Conservation (phyloP, 2,797 vertebrate species). For the Pterois miles region DNA sequence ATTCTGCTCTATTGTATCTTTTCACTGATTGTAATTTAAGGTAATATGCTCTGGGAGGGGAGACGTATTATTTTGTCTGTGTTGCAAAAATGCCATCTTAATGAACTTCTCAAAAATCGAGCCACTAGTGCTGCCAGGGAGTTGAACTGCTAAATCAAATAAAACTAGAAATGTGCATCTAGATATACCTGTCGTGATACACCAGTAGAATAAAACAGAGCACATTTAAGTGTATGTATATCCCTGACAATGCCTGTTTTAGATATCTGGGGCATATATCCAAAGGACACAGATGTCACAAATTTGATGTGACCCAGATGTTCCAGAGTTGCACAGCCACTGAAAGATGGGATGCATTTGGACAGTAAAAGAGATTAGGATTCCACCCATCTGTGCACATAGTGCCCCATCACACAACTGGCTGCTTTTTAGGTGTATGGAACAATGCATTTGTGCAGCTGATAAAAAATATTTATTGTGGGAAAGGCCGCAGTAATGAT, state of each 20-base stretch:
- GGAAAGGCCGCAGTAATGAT: neutral
- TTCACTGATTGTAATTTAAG: constrained; percentile 46
- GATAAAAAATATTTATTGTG: constrained; percentile 39
- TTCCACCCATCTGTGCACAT: constrained; percentile 69
- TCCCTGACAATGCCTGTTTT: constrained; percentile 25
- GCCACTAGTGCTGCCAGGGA: neutral
- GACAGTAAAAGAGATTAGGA: constrained; percentile 62
- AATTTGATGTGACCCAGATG: constrained; percentile 71
- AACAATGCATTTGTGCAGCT: constrained; percentile 45
- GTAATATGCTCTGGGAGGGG: constrained; percentile 45
- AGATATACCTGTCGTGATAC: neutral
- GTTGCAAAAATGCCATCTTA: constrained; percentile 31
- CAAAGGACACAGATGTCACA: constrained; percentile 74
- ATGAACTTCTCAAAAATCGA: constrained; percentile 21
- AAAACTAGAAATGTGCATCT: neutral
- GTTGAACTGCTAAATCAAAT: neutral
- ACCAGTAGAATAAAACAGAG: constrained; percentile 11
- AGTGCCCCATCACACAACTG: constrained; percentile 38
- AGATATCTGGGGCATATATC: constrained; percentile 53
- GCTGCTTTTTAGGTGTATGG: constrained; percentile 53
- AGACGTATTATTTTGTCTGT: constrained; percentile 7
- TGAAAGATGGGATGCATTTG: constrained; percentile 64
- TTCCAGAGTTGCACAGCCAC: constrained; percentile 57
- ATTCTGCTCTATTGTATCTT: constrained; percentile 37
- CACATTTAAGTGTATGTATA: constrained; percentile 8